Percentiles rank a stretch among this genome's conserved stretches.
Conservation (phyloP, 37 sponge, comb jelly and placozoan genomes). For the Axinella damicornis region DNA sequence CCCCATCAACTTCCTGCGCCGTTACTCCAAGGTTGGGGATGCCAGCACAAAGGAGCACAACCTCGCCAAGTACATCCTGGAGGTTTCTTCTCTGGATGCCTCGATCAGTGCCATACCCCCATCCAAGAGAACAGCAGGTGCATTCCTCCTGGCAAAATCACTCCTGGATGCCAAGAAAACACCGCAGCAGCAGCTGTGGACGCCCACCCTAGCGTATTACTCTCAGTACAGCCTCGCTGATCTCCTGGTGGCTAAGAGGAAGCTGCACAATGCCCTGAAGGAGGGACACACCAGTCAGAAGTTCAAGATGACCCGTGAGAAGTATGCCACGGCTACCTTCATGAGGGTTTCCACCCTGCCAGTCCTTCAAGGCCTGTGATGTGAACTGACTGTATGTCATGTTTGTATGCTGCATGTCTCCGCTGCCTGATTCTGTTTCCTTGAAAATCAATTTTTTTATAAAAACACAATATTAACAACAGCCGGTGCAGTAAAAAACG, state of each 20-base stretch:
- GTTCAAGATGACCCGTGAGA: conserved; percentile 4
- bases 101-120: conserved; percentile 22
- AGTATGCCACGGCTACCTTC: conserved; percentile 15
- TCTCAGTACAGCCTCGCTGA: background rate
- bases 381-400: no score
- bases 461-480: no score
- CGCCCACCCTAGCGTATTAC: background rate
- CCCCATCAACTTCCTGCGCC: conserved; percentile 54
- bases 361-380: conserved; percentile 14
- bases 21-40: conserved; percentile 63
- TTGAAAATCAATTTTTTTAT: no score
- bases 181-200: background rate
- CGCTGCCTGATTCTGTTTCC: no score
- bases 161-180: background rate
- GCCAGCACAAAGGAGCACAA: conserved; percentile 62
- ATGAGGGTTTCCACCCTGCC: background rate
- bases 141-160: conserved; percentile 8
- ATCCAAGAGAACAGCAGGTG: conserved; percentile 64
- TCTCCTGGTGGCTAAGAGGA: background rate
- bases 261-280: background rate
- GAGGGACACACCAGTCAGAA: background rate
- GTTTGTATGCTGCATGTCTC: no score
- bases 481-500: no score
- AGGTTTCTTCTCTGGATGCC: conserved; percentile 49
- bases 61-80: conserved; percentile 85